Base-by-base conservation (phyloP, 1,140 invertebrate species). In the Procambarus clarkii region DNA sequence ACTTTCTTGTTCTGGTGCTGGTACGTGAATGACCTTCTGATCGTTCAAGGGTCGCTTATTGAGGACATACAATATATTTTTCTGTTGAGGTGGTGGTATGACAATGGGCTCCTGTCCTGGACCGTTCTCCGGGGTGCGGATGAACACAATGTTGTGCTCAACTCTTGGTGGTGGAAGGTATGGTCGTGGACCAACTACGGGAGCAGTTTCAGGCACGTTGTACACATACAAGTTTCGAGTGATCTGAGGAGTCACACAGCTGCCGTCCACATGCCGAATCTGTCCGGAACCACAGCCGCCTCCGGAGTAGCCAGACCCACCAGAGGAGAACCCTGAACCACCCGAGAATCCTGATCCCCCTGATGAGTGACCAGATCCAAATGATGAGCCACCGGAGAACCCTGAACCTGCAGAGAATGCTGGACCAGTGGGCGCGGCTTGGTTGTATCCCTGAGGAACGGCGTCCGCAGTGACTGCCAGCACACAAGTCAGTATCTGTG, bases 131-230 rank as follows among this genome's bases (percentile, higher is more conserved):
- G 83, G 83, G 21, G 69, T 48, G 83, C 69, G 83, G 64, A 86
- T 78, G 85, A 86, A 86, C 2, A 86, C 24, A 44, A 86, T 24
- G 48, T 86, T 86, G 85, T 86, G 85, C 48, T 86, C 85, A 44
- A 86, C 46, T 21, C 76, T 76, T 69, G 85, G 85, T 18, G 50
- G 44, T 4, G 83, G 83, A 45, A 85, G 45, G 2, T 44, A 1
- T 4, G 83, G 76, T 46, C 60, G 34, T 11, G 83, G 83, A 0
- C 64, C 83, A 15, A 48, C 60, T 8, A 76, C 34, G 3, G 83
- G 44, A 44, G 60, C 34, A 4, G 60, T 21, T 46, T 3, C 24
- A 74, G 83, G 83, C 18, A n/a, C 64, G 34, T 45, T 34, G 44
- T 85, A 85, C 34, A 85, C 83, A 44, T 85, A 85, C 15, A 85